Base-by-base conservation (phyloP, 2,888 invertebrate genomes). In the Pollenia amentaria region DNA sequence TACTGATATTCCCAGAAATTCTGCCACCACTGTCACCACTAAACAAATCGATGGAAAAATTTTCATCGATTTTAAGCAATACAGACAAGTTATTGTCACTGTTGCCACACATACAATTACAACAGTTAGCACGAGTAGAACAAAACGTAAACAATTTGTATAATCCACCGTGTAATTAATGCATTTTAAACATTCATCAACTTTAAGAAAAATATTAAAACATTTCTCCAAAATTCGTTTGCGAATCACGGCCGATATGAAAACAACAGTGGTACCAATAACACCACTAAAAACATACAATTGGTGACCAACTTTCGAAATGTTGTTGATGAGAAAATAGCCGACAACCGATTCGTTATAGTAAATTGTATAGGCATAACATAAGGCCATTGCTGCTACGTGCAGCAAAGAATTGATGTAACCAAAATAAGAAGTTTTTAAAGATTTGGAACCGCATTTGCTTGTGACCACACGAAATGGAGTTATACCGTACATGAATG, bases 341-440 rank as follows among this genome's bases (percentile, higher is more conserved):
- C 89, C 89, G n/a, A 88, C 89, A 0, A 88, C 73, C 16, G 89
- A 88, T 82, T 87, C 87, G 12, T 87, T 83, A 65, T 85, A 69
- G 21, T 82, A 18, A 11, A 87, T 57, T 0, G 87, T 67, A 16
- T 82, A 78, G 11, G 65, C 51, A 69, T 86, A 89, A 48, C 87
- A 88, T 11, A 57, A 86, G 0, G 60, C 80, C 55, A 84, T 87
- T 0, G 64, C 8, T 0, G 29, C 1, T 8, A 87, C 64, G 14
- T 69, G 67, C 1, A 89, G 2, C 7, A 88, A 7, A 0, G 84
- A 55, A 76, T 86, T 85, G 0, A 89, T 0, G 42, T 88, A 87
- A 4, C 88, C 88, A 11, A 72, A 81, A n/a, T 57, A 46, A 3
- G 85, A 84, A 9, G 78, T 77, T 55, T 53, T 62, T 0, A 88